Percentiles rank a stretch among this genome's conserved stretches.
phyloP scores from a whole-genome alignment of 2,888 invertebrate genomes.

The Oeneis ivallda region DNA sequence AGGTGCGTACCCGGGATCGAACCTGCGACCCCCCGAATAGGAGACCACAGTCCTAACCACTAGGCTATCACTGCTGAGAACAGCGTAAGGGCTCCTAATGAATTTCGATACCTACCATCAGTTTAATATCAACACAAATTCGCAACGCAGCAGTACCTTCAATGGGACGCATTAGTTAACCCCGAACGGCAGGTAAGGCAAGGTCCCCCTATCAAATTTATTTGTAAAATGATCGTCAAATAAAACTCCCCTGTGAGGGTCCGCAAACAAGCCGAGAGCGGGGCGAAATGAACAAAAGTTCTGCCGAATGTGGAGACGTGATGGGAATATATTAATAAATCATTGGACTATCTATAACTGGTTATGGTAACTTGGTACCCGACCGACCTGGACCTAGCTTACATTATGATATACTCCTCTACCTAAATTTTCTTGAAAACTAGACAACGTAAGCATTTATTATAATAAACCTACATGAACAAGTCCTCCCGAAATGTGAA shows the following conservation, averaged over 20 bases:
- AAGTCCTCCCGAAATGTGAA: no score
- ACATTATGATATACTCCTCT: no score
- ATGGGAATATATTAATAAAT: constrained; percentile 35
- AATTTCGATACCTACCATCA: no score
- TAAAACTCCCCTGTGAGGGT: constrained; percentile 53
- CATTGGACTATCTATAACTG: not conserved
- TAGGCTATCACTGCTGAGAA: no score
- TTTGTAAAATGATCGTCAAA: constrained; percentile 76
- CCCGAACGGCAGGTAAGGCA: constrained; percentile 41
- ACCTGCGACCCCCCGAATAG: no score
- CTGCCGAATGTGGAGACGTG: constrained; percentile 34
- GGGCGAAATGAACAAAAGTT: constrained; percentile 49
- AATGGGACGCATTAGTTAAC: constrained; percentile 44
- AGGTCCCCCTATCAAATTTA: constrained; percentile 53
- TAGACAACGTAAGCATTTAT: no score
- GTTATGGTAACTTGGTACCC: not conserved
- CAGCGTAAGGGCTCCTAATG: not conserved
- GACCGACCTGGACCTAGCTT: no score
- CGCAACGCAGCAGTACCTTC: constrained; percentile 24
- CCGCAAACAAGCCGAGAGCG: constrained; percentile 46
- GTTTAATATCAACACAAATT: not conserved
- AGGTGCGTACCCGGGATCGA: no score
- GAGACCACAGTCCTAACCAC: no score
- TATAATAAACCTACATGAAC: no score
- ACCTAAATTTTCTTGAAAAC: no score